phyloP scores from a whole-genome alignment of 2,888 invertebrate species.

The Nephrotoma appendiculata region DNA sequence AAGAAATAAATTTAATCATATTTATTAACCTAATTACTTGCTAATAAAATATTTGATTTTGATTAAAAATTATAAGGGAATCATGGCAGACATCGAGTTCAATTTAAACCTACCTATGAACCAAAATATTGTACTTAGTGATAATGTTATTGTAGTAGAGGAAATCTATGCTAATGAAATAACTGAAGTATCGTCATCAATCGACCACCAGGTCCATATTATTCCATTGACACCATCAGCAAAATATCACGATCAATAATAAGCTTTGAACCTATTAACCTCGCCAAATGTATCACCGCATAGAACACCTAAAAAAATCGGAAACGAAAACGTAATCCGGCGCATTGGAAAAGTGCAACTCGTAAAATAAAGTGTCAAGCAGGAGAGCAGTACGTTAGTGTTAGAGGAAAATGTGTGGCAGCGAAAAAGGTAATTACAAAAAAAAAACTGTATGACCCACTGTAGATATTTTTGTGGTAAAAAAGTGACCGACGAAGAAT shows the following conservation, averaged over 20 bases:
- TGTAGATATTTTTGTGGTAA: neutral
- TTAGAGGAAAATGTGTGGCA: neutral
- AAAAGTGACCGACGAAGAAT: too few relatives aligned
- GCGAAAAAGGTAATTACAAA: neutral
- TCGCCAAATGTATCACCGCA: neutral
- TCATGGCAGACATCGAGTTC: too few relatives aligned
- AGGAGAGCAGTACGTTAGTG: neutral
- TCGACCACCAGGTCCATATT: neutral
- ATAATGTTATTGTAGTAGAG: neutral
- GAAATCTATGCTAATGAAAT: neutral
- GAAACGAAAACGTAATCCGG: neutral
- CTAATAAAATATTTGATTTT: too few relatives aligned
- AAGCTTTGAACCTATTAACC: neutral
- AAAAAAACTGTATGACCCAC: neutral
- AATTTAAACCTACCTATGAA: too few relatives aligned
- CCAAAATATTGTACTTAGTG: too few relatives aligned
- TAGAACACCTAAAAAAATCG: neutral
- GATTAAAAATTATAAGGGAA: too few relatives aligned
- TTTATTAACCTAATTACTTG: too few relatives aligned
- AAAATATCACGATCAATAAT: too few relatives aligned
- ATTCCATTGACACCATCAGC: neutral
- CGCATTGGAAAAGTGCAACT: neutral
- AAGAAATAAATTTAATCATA: too few relatives aligned
- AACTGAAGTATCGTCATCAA: neutral
- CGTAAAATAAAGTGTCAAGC: neutral